Evolutionary conservation across 1,140 invertebrate genomes (phyloP).

Genomic region (Nebria ingens): DNA sequence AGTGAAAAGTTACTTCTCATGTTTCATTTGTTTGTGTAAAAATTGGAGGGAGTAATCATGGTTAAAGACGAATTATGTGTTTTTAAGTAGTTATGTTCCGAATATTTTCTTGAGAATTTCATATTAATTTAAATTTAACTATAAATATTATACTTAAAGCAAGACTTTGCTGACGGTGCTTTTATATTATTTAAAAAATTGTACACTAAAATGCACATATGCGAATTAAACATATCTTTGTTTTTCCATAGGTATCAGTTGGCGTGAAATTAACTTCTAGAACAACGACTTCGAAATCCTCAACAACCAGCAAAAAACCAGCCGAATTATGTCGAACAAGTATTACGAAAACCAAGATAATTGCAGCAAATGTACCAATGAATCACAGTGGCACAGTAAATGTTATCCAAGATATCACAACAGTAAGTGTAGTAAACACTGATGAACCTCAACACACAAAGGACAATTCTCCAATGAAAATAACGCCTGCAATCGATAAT

Average conservation of each 20-base stretch:
- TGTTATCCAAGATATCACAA: slow-evolving; percentile 24
- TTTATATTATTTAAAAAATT: too few relatives aligned
- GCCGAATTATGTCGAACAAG: slow-evolving; percentile 17
- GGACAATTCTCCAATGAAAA: slow-evolving; percentile 30
- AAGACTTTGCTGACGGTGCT: too few relatives aligned
- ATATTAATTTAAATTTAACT: too few relatives aligned
- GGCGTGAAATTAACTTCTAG: not conserved
- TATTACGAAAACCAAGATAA: slow-evolving; percentile 21
- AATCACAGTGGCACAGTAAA: slow-evolving; percentile 24
- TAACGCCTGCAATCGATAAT: slow-evolving; percentile 12
- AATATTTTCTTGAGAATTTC: too few relatives aligned
- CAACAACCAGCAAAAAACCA: slow-evolving; percentile 22
- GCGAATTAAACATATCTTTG: too few relatives aligned
- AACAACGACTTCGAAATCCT: slow-evolving; percentile 17
- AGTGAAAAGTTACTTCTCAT: too few relatives aligned
- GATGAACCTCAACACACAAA: slow-evolving; percentile 23
- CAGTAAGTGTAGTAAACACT: slow-evolving; percentile 18
- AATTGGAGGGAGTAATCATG: too few relatives aligned
- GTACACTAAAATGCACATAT: too few relatives aligned
- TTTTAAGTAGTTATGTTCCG: too few relatives aligned
- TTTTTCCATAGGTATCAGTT: not conserved
- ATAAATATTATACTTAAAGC: too few relatives aligned
- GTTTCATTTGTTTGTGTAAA: too few relatives aligned
- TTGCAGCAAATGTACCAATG: slow-evolving; percentile 23
- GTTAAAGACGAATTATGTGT: too few relatives aligned